A percentile compares a stretch with the other conserved stretches of the same genome.
These are phyloP conservation scores for Pollenia amentaria DNA, from an alignment of 2,888 invertebrate species.

Conservation along the genomic window DNA sequence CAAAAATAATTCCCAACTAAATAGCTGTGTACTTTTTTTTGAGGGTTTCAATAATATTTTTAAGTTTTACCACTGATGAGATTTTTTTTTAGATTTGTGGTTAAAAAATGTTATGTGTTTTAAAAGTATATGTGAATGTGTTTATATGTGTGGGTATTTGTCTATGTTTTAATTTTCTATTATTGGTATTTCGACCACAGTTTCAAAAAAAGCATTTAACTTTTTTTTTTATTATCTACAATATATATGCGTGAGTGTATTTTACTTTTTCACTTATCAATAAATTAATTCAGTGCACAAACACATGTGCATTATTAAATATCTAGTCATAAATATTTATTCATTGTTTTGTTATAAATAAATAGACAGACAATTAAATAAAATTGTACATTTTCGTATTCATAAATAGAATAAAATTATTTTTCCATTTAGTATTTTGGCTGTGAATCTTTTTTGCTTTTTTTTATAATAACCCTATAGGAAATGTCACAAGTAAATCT, in stretches of 20 bases:
- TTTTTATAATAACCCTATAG: background rate
- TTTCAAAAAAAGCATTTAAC: slow-evolving; percentile 57
- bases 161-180: background rate
- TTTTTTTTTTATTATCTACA: no score
- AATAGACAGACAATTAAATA: slow-evolving; percentile 7
- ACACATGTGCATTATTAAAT: background rate
- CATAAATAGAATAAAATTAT: slow-evolving; percentile 30
- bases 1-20: background rate
- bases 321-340: slow-evolving; percentile 6
- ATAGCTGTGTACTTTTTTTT: background rate
- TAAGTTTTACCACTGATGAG: slow-evolving; percentile 49
- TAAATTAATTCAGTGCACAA: slow-evolving; percentile 11
- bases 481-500: no score
- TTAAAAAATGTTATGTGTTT: slow-evolving; percentile 40
- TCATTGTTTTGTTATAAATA: slow-evolving; percentile 10
- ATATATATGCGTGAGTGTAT: background rate
- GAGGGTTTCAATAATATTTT: slow-evolving; percentile 39
- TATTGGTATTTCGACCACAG: slow-evolving; percentile 57
- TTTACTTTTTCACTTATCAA: slow-evolving; percentile 11
- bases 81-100: slow-evolving; percentile 63
- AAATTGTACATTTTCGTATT: slow-evolving; percentile 11
- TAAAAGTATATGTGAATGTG: no score
- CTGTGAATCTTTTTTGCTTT: background rate
- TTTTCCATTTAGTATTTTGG: slow-evolving; percentile 26
- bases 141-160: no score